phyloP scores from a whole-genome alignment of 2,797 vertebrate genomes.

The Pipistrellus nathusii region DNA sequence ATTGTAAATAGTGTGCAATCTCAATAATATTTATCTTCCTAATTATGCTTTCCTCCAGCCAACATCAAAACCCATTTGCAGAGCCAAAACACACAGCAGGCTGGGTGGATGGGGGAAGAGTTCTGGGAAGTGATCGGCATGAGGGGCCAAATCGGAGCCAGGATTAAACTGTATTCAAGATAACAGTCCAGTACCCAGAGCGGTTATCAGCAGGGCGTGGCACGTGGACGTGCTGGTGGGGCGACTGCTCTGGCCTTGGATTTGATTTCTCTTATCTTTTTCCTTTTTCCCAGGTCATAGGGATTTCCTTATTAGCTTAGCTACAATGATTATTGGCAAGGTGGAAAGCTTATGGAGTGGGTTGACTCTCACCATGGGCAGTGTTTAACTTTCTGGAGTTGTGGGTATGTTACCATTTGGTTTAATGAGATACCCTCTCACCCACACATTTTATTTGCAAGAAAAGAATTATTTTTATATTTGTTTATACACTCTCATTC shows the following conservation, averaged over 20 bases:
- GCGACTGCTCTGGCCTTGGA: conserved; percentile 4
- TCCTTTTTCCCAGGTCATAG: conserved; percentile 33
- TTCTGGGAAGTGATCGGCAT: conserved; percentile 41
- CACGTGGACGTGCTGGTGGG: not conserved
- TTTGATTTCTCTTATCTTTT: conserved; percentile 66
- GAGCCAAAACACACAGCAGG: conserved; percentile 65
- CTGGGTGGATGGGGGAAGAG: not conserved
- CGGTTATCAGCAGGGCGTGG: not conserved
- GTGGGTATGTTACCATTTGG: not conserved
- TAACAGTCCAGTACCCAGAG: not conserved
- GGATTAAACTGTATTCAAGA: conserved; percentile 46
- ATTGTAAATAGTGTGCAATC: conserved; percentile 3
- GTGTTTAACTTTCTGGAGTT: not conserved
- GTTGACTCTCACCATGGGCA: not conserved
- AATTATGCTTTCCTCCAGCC: conserved; percentile 58
- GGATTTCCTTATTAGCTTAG: conserved; percentile 72
- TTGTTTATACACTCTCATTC: not conserved
- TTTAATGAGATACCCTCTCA: not conserved
- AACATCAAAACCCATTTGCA: conserved; percentile 51
- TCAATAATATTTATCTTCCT: conserved; percentile 69
- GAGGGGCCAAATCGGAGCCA: not conserved
- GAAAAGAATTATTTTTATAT: not conserved
- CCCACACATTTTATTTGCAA: not conserved
- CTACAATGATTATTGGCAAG: conserved; percentile 54
- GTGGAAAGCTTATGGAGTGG: conserved; percentile 1